A percentile compares a stretch with the other conserved stretches of the same genome.
Evolutionary conservation across 2,888 invertebrate species (phyloP).

Genomic region (Nudaria mundana): DNA sequence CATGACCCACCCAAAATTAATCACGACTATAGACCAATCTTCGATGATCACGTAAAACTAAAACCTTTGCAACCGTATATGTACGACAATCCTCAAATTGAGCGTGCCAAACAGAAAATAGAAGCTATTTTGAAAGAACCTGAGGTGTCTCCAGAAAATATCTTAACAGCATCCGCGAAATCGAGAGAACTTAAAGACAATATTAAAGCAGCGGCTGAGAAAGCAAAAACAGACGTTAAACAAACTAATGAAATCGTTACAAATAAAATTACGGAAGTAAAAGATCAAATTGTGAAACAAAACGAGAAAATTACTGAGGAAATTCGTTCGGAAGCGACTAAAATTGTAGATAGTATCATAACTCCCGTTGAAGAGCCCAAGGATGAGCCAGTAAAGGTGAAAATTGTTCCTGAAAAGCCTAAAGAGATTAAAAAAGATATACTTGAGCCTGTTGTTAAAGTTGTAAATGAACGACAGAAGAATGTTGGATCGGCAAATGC

Average conservation of each 20-base stretch:
- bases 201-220: conserved; percentile 47
- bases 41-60: conserved; percentile 63
- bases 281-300: conserved; percentile 53
- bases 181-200: conserved; percentile 48
- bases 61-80: conserved; percentile 57
- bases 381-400: conserved; percentile 38
- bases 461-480: conserved; percentile 67
- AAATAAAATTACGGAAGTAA: conserved; percentile 48
- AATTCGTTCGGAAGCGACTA: conserved; percentile 63
- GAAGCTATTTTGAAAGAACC: conserved; percentile 73
- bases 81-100: conserved; percentile 69
- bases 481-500: conserved; percentile 40
- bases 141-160: conserved; percentile 72
- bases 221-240: conserved; percentile 43
- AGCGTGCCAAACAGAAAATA: conserved; percentile 72
- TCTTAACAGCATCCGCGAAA: conserved; percentile 50
- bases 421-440: conserved; percentile 46
- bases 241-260: conserved; percentile 48
- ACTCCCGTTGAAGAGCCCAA: conserved; percentile 72
- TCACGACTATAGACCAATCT: conserved; percentile 26
- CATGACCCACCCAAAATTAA: conserved; percentile 4
- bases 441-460: conserved; percentile 64
- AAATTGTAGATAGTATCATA: conserved; percentile 71
- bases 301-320: conserved; percentile 52
- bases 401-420: conserved; percentile 23